Evolutionary conservation across 2,888 invertebrate genomes (phyloP), one percentile per base, ranked within the genome.

Genomic region (Xylota sylvarum): DNA sequence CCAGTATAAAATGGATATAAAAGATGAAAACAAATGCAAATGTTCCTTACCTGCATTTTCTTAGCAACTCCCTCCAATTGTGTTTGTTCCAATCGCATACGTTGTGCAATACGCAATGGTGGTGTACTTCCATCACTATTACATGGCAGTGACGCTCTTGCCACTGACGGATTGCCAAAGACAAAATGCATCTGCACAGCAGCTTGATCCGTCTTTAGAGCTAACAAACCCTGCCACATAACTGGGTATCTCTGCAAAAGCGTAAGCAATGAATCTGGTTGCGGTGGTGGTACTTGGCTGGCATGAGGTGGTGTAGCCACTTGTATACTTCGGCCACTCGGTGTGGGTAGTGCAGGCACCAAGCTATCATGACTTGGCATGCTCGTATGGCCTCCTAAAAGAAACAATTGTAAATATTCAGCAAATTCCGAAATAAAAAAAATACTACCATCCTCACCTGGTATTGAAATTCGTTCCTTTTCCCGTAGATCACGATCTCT

Each of bases 111-210:
- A 89, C 98, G 95, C 84, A 99, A 93, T 76, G 97, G 96, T 88
- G 97, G 96, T 89, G 97, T 96, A 65, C 96, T 95, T 77, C 96
- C 97, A 91, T 97, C 97, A 70, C 95, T 95, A 91, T 96, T 96
- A 86, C 96, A 95, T 58, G 98, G 98, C 90, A 99, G 94, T 85
- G 98, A 97, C 90, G 96, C 96, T 88, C 96, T 95, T 9, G 98
- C 98, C 86, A 99, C 97, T 89, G 94, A 94, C 9, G 97, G 96
- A 94, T 97, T 98, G 77, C 99, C 99, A 90, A 97, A 97, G 88
- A 99, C 98, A 93, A 98, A 98, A 93, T 99, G 98, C 99, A 99
- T 99, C 94, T 99, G 99, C 56, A 99, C 99, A 32, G 97, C 97
- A 5, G 98, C 98, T 90, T 97, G 97, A 93, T 99, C 99, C 92